Base-by-base conservation (phyloP, 2,113 vertebrate species). In the human region DNA sequence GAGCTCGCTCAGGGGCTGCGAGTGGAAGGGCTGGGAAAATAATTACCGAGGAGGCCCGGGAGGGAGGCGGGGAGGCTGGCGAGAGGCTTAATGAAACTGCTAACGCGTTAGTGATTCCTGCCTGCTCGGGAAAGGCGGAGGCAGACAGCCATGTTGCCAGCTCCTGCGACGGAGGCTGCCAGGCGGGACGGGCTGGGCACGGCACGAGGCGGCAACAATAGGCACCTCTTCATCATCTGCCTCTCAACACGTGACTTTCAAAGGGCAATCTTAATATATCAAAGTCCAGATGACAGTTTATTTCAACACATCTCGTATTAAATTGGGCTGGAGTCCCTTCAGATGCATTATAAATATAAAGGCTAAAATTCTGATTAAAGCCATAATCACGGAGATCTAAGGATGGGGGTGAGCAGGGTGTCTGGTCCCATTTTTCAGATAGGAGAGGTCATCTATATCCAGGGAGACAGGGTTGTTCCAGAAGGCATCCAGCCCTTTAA, bases 141-240 rank as follows among this genome's bases (percentile, higher is more conserved):
- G 97, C 98, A 96, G 98, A 97, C 98, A 97, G 98, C 98, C 98
- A 98, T 98, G 97, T 98, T 98, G 97, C 97, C 98, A 98, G 98
- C 97, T 89, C 95, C 97, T 8, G 96, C 25, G 59, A 92, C 86
- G 18, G 95, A 96, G 92, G 55, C 98, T 98, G 97, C 97, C 98
- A 97, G 97, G 97, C 98, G 64, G 97, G 96, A 95, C 90, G 94
- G 95, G 97, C 92, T 94, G 95, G 96, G 97, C 97, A 97, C 83
- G 17, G 81, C 64, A 86, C 50, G 61, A 90, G 94, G 91, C 78
- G 10, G 97, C 95, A 96, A 98, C 98, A 98, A 97, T 94, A 96
- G 97, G 90, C 92, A 81, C 96, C 97, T 95, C 97, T 96, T 75
- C 97, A 55, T 94, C 97, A 96, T n/a, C 95, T 55, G 95, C 93